These are phyloP conservation scores for Plagodis pulveraria DNA, from an alignment of 2,888 invertebrate genomes.

Conservation along the genomic window DNA sequence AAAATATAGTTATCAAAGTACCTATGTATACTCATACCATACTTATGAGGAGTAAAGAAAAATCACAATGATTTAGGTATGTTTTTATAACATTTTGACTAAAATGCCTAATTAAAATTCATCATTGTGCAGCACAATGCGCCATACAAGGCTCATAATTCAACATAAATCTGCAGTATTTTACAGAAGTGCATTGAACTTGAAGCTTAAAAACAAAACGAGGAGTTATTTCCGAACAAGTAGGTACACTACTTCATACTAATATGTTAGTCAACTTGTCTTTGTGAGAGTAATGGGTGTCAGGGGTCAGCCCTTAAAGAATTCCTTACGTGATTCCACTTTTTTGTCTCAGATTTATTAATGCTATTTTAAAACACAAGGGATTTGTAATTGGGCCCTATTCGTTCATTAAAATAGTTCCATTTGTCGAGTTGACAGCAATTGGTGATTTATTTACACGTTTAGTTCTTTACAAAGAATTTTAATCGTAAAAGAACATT, in stretches of 20 bases:
- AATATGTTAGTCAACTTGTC: constrained; percentile 11
- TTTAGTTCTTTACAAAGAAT: constrained; percentile 50
- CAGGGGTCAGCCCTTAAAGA: constrained; percentile 41
- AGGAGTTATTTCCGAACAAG: constrained; percentile 9
- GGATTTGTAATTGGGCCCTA: constrained; percentile 70
- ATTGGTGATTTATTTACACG: constrained; percentile 69
- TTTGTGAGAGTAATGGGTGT: constrained; percentile 37
- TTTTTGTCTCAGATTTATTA: constrained; percentile 61
- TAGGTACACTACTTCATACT: neutral
- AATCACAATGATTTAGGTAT: neutral
- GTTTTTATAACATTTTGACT: constrained; percentile 11
- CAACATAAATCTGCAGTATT: constrained; percentile 6
- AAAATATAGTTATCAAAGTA: no score
- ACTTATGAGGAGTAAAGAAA: no score
- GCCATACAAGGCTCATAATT: constrained; percentile 17
- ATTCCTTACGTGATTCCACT: constrained; percentile 59
- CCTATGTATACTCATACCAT: no score
- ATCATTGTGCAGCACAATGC: constrained; percentile 21
- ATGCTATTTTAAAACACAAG: constrained; percentile 53
- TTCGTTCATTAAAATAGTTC: constrained; percentile 79
- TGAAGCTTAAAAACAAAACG: constrained; percentile 5
- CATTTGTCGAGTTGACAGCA: constrained; percentile 68
- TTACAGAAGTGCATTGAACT: constrained; percentile 12
- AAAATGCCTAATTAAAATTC: constrained; percentile 23
- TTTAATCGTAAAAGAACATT: neutral